These are phyloP conservation scores for Hylomyscus alleni DNA, from an alignment of 2,797 vertebrate genomes.

Conservation along the genomic window DNA sequence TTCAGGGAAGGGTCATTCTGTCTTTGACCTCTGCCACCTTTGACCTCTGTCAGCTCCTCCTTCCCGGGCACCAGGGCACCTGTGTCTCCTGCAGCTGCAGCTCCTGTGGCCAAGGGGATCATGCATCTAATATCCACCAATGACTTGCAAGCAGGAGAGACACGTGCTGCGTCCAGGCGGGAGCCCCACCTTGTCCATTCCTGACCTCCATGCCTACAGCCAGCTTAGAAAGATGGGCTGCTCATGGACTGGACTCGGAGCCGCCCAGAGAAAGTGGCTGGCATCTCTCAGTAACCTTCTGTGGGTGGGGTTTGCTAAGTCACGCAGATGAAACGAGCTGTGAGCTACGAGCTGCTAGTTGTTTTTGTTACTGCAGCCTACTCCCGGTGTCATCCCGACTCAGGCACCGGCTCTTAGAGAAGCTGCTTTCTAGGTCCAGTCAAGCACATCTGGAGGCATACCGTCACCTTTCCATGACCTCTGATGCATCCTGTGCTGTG, in stretches of 20 bases:
- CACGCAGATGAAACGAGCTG: no score
- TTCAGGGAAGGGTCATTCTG: neutral
- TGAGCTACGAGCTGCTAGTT: neutral
- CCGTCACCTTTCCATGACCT: neutral
- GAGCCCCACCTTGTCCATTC: neutral
- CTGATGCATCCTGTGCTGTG: neutral
- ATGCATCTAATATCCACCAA: neutral
- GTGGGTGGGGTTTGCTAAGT: no score
- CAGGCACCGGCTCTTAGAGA: fast-evolving
- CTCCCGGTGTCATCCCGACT: neutral
- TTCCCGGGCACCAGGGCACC: fast-evolving
- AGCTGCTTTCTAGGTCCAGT: neutral
- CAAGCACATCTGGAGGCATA: neutral
- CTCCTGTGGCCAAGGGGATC: neutral
- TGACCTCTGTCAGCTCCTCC: neutral
- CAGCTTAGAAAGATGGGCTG: fast-evolving
- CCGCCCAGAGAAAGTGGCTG: fast-evolving
- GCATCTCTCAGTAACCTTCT: fast-evolving
- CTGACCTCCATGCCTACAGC: neutral
- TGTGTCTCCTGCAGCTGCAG: neutral
- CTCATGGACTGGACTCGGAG: neutral
- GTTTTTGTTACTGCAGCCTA: neutral
- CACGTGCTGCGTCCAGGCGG: fast-evolving
- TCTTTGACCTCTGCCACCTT: neutral
- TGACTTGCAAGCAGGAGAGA: neutral